phyloP scores from a whole-genome alignment of 2,797 vertebrate species.

The Acropternis orthonyx region DNA sequence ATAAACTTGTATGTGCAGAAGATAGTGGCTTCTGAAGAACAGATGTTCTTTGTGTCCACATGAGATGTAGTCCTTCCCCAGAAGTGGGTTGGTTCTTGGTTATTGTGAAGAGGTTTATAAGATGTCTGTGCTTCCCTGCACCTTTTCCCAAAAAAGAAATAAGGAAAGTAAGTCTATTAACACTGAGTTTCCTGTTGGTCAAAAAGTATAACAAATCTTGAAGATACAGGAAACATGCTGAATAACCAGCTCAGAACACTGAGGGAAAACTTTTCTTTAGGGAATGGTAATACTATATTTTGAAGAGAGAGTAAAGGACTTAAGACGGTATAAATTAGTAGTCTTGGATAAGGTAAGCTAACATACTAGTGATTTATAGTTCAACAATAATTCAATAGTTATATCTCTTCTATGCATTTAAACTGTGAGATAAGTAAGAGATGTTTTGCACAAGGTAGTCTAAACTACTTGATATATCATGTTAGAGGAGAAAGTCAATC shows the following conservation, averaged over 20 bases:
- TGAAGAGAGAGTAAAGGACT: not conserved
- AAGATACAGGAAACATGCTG: fast-evolving
- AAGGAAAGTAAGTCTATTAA: not conserved
- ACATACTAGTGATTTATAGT: not conserved
- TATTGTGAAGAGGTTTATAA: not conserved
- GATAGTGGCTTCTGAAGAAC: not conserved
- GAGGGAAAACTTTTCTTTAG: not conserved
- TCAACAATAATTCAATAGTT: not conserved
- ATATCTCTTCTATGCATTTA: not conserved
- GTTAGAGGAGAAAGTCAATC: not conserved
- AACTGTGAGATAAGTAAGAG: not conserved
- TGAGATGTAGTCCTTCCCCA: not conserved
- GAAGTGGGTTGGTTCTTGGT: not conserved
- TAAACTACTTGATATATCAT: not conserved
- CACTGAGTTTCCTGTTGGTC: not conserved
- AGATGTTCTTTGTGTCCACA: not conserved
- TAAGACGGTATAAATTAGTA: not conserved
- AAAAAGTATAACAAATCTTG: not conserved
- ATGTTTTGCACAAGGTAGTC: not conserved
- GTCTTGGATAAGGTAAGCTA: not conserved
- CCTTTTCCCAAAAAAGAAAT: not conserved
- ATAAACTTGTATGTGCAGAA: not conserved
- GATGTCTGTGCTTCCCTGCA: not conserved
- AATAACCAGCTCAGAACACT: not conserved
- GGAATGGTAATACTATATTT: not conserved